Evolutionary conservation across 2,113 vertebrate species (phyloP), one percentile per base, ranked within the genome.

Genomic region (Calidris pygmaea): DNA sequence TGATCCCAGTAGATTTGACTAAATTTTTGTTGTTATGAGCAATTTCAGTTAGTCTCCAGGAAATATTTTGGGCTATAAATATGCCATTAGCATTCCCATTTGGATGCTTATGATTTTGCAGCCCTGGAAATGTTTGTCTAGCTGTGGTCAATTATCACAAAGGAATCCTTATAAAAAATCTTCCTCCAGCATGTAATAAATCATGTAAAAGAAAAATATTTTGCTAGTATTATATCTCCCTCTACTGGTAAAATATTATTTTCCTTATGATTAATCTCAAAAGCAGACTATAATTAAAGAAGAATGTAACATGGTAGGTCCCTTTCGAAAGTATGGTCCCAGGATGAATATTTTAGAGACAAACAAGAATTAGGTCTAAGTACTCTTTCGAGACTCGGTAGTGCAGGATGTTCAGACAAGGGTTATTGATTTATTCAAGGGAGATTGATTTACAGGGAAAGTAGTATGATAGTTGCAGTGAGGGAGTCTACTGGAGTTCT

Each of bases 171-270:
- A 80, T 43, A 3, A 34, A 47, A 55, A 37, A 22, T 23, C 2
- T 73, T 62, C 47, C 18, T 75, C 24, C 23, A 58, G 15, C 7
- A 65, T 70, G 63, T 50, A 90, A 85, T 90, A 96, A 86, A 85
- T 90, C 10, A 74, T 30, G 43, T 37, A 73, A 67, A 55, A 17
- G 5, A 70, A 78, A 86, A 85, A 50, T 74, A 83, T 82, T 94
- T 91, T 87, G 3, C n/a, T 86, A 86, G 90, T 71, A 88, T 79
- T 85, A 62, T 59, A 94, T 37, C 87, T 79, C 95, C 93, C 95
- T 93, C 95, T 97, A 76, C 95, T 95, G 96, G 95, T 59, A 87
- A 83, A 85, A 94, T 68, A 83, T 23, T 76, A 14, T 73, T 66
- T 85, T 90, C 53, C 3, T 58, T 76, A 53, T 53, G 20, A 66